Percentiles rank a stretch among this genome's conserved stretches.
Conservation (phyloP, 2,888 invertebrate genomes). For the Hartigia nigra region DNA sequence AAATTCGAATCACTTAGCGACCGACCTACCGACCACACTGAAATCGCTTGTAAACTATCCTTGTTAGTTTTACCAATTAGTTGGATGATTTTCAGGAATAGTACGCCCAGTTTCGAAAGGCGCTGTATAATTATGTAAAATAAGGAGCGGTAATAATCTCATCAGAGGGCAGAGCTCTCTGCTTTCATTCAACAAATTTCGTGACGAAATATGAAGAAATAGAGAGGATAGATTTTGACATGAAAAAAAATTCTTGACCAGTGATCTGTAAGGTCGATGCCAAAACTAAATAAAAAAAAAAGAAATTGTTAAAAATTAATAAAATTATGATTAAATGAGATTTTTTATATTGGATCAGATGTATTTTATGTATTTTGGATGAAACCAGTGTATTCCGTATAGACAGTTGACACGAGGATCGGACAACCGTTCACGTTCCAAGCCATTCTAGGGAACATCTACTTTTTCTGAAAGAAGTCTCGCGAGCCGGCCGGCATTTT, state of each 20-base stretch:
- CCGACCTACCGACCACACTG: not conserved
- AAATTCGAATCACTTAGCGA: slow-evolving; percentile 9
- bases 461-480: not conserved
- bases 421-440: not conserved
- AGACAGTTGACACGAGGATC: not conserved
- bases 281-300: too few relatives aligned
- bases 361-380: not conserved
- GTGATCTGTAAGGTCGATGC: too few relatives aligned
- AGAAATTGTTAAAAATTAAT: too few relatives aligned
- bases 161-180: not conserved
- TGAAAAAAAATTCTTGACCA: too few relatives aligned
- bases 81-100: not conserved
- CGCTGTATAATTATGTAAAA: not conserved
- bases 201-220: not conserved
- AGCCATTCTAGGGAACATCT: not conserved
- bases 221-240: not conserved
- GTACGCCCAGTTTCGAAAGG: not conserved
- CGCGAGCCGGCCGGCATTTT: not conserved
- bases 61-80: not conserved
- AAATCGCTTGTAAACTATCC: not conserved
- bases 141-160: not conserved
- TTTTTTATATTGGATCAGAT: too few relatives aligned
- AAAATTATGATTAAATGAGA: too few relatives aligned
- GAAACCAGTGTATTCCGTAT: not conserved
- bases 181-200: not conserved